Percentiles rank a stretch among this genome's conserved stretches.
phyloP scores from a whole-genome alignment of 2,113 vertebrate species.

The Protobothrops mucrosquamatus region DNA sequence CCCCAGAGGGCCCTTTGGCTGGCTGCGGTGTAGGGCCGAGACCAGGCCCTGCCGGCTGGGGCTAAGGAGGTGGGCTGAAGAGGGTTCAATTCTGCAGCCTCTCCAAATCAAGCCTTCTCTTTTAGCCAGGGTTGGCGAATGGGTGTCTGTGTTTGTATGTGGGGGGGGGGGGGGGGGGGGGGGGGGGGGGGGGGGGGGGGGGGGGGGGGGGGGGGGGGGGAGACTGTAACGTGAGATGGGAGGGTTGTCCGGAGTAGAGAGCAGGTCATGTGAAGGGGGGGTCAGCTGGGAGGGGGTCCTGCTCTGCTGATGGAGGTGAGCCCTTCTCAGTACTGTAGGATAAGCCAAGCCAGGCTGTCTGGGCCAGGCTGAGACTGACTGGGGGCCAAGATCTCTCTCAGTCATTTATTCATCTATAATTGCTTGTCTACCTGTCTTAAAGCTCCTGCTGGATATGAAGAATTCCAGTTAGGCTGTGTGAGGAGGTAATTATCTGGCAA shows the following conservation, averaged over 20 bases:
- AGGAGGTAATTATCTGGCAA: slow-evolving; percentile 66
- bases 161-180: no score
- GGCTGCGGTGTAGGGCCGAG: neutral
- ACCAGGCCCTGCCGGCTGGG: neutral
- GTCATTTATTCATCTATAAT: slow-evolving; percentile 68
- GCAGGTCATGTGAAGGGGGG: neutral
- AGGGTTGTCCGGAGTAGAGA: neutral
- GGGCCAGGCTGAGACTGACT: neutral
- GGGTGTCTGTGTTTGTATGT: neutral
- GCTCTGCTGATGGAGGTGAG: neutral
- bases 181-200: no score
- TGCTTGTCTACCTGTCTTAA: slow-evolving; percentile 67
- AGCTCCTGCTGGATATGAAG: slow-evolving; percentile 67
- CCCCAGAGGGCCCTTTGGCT: neutral
- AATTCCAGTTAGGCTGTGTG: slow-evolving; percentile 65
- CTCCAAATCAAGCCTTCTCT: neutral
- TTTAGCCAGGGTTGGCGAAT: neutral
- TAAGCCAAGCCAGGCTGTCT: neutral
- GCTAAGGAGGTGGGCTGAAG: neutral
- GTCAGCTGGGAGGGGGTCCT: neutral
- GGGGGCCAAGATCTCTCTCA: slow-evolving; percentile 58
- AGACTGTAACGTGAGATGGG: neutral
- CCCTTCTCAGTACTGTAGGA: neutral
- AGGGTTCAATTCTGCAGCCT: neutral
- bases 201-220: neutral